Evolutionary conservation across 2,113 vertebrate species (phyloP).

Genomic region (Loxodonta africana): DNA sequence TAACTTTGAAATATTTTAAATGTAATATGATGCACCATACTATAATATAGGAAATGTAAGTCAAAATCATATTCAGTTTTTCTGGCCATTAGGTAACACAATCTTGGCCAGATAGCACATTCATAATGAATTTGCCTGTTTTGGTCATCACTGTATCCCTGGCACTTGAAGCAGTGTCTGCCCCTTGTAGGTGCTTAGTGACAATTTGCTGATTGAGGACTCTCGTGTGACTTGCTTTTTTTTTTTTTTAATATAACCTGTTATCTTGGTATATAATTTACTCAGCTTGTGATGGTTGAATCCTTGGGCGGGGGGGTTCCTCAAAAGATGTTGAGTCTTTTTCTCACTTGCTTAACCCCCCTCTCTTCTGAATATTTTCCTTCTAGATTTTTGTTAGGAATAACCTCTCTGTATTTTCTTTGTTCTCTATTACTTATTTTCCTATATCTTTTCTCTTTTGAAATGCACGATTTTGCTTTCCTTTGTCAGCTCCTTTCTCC

Average conservation of each 20-base stretch:
- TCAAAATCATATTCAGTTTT: neutral
- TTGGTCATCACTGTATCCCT: neutral
- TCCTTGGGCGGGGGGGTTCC: neutral
- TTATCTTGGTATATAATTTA: slow-evolving; percentile 37
- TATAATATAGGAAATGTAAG: neutral
- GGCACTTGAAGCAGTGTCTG: neutral
- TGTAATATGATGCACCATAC: neutral
- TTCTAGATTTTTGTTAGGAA: slow-evolving; percentile 42
- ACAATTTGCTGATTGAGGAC: neutral
- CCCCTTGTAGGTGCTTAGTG: neutral
- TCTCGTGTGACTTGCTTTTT: slow-evolving; percentile 62
- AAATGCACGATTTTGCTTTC: neutral
- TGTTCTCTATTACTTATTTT: neutral
- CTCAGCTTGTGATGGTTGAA: slow-evolving; percentile 62
- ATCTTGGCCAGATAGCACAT: slow-evolving; percentile 33
- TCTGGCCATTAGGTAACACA: neutral
- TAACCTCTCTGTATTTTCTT: neutral
- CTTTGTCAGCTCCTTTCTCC: neutral
- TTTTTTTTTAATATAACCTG: neutral
- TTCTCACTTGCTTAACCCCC: slow-evolving; percentile 39
- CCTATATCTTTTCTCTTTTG: neutral
- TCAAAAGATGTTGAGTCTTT: slow-evolving; percentile 43
- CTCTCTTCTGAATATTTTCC: slow-evolving; percentile 66
- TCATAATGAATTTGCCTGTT: neutral
- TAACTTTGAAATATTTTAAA: neutral